Evolutionary conservation across 2,888 invertebrate species (phyloP).

Genomic region (Folsomia candida): DNA sequence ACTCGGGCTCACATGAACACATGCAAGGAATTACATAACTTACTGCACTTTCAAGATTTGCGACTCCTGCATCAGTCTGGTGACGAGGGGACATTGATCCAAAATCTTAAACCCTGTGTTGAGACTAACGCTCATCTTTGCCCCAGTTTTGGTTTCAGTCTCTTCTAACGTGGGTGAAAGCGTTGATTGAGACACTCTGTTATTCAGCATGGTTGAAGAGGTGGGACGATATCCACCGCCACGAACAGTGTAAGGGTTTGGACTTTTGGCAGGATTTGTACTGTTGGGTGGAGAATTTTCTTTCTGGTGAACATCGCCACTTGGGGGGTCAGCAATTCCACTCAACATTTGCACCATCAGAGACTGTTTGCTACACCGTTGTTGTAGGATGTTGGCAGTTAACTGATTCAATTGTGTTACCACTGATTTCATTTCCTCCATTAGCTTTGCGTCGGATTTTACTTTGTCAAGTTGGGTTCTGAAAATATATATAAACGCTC

Average conservation of each 20-base stretch:
- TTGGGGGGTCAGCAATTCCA: neutral
- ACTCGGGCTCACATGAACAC: too few species aligned
- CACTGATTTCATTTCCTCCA: constrained; percentile 22
- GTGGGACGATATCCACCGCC: constrained; percentile 17
- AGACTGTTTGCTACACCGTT: constrained; percentile 24
- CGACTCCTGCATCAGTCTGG: constrained; percentile 33
- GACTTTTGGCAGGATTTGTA: constrained; percentile 4
- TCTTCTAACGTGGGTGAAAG: constrained; percentile 12
- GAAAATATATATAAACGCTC: neutral
- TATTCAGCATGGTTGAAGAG: neutral
- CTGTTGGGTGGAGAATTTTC: neutral
- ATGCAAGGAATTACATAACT: too few species aligned
- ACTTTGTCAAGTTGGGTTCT: constrained; percentile 34
- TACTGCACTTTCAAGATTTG: constrained; percentile 30
- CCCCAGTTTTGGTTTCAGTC: neutral
- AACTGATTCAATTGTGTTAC: constrained; percentile 26
- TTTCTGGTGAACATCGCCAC: neutral
- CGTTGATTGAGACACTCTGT: constrained; percentile 34
- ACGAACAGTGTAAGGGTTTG: constrained; percentile 25
- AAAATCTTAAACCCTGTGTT: constrained; percentile 24
- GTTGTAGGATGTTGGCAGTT: constrained; percentile 20
- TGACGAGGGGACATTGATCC: constrained; percentile 22
- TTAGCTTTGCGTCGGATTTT: constrained; percentile 25
- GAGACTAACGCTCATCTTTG: constrained; percentile 30
- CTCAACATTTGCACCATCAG: constrained; percentile 9